A percentile compares a stretch with the other conserved stretches of the same genome.
Conservation (phyloP, 2,888 invertebrate species). For the Eucriotettix oculatus region DNA sequence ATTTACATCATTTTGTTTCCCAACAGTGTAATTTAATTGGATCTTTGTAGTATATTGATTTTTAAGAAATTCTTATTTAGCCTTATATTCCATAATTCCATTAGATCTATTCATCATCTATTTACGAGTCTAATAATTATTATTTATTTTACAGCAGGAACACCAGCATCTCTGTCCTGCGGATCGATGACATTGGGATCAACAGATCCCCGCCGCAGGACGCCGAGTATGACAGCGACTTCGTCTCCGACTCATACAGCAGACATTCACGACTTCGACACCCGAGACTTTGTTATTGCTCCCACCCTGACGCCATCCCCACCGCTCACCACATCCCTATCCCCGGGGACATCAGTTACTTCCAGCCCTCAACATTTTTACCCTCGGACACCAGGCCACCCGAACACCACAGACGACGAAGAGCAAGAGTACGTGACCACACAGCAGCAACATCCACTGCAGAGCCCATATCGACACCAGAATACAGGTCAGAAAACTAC, state of each 20-base stretch:
- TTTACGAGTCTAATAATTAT: no score
- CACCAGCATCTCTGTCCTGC: constrained; percentile 24
- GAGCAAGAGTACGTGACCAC: constrained; percentile 5
- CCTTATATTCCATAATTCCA: no score
- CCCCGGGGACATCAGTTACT: constrained; percentile 18
- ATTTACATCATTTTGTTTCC: no score
- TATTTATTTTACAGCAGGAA: constrained; percentile 14
- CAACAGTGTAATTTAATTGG: no score
- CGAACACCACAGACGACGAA: constrained; percentile 8
- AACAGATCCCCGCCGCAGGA: constrained; percentile 42
- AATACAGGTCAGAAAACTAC: constrained; percentile 9
- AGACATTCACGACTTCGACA: constrained; percentile 15
- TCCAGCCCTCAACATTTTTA: constrained; percentile 18
- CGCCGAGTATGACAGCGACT: constrained; percentile 8
- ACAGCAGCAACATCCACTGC: constrained; percentile 1
- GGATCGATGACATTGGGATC: constrained; percentile 52
- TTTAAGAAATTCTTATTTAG: no score
- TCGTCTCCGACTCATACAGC: constrained; percentile 20
- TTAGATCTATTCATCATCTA: no score
- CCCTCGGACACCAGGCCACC: constrained; percentile 8
- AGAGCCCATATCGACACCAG: constrained; percentile 9
- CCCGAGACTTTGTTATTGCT: constrained; percentile 9
- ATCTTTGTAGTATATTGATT: no score
- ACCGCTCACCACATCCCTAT: constrained; percentile 17
- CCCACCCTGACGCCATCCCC: constrained; percentile 15